Conservation (phyloP, 2,888 invertebrate species). For the Drosophila kanekoi region DNA sequence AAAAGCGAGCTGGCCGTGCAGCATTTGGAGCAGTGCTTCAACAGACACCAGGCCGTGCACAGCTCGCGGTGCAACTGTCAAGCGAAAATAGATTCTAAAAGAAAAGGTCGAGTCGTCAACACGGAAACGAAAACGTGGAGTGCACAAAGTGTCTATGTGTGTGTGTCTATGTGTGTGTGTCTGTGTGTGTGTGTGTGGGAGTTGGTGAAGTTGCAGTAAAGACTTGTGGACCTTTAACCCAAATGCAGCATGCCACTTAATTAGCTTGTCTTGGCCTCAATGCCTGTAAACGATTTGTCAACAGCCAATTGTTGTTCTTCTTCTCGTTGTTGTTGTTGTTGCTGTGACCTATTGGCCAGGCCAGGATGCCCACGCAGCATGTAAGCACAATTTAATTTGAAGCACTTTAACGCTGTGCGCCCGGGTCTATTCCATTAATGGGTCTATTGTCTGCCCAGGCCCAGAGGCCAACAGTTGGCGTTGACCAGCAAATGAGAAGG, state of each 20-base stretch:
- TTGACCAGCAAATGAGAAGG: conserved; percentile 24
- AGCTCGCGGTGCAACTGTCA: conserved; percentile 44
- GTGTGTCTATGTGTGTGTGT: conserved; percentile 17
- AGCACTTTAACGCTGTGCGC: conserved; percentile 57
- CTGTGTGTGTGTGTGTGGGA: conserved; percentile 28
- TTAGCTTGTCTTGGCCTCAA: conserved; percentile 50
- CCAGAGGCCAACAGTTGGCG: conserved; percentile 38
- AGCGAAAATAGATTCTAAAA: conserved; percentile 6
- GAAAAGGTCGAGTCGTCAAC: conserved; percentile 45
- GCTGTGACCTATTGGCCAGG: conserved; percentile 15
- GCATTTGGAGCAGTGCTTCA: conserved; percentile 71
- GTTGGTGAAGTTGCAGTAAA: conserved; percentile 35
- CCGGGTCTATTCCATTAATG: conserved; percentile 34
- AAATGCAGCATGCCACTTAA: conserved; percentile 48
- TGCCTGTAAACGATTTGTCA: conserved; percentile 47
- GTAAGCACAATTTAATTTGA: conserved; percentile 63
- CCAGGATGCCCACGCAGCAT: conserved; percentile 37
- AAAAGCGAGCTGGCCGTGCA: conserved; percentile 67
- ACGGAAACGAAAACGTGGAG: conserved; percentile 72
- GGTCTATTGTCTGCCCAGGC: conserved; percentile 68
- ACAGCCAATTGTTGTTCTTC: background rate
- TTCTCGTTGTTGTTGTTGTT: conserved; percentile 8
- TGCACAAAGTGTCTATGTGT: conserved; percentile 17
- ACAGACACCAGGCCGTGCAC: conserved; percentile 72
- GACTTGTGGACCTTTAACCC: conserved; percentile 35